A percentile compares a stretch with the other conserved stretches of the same genome.
Conservation (phyloP, 2,797 vertebrate genomes). For the Siniperca obscura region DNA sequence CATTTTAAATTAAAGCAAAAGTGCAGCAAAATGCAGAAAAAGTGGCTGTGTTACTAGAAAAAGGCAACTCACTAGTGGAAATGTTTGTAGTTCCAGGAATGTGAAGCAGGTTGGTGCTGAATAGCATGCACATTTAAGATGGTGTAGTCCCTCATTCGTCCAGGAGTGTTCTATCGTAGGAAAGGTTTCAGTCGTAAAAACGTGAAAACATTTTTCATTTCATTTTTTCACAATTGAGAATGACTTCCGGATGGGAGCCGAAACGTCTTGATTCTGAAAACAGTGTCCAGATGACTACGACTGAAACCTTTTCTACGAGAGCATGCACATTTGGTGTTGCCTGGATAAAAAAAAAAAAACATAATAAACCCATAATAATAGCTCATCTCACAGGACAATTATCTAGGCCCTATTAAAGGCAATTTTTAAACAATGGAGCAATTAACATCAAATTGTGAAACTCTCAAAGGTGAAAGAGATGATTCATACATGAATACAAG, state of each 20-base stretch:
- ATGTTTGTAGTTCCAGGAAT: not conserved
- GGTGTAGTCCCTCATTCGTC: no score
- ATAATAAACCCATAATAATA: slow-evolving; percentile 8
- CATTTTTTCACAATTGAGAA: no score
- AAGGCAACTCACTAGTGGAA: not conserved
- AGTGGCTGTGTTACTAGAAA: not conserved
- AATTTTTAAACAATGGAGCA: slow-evolving; percentile 14
- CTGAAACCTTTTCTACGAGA: no score
- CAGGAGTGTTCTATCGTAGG: no score
- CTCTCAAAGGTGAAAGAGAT: slow-evolving; percentile 1
- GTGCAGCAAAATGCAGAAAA: not conserved
- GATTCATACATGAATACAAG: not conserved
- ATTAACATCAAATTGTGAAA: slow-evolving; percentile 8
- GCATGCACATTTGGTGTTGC: not conserved
- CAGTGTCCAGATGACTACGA: no score
- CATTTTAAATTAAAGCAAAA: not conserved
- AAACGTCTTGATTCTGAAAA: no score
- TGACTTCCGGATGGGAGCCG: no score
- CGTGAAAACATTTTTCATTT: no score
- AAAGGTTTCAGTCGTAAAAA: no score
- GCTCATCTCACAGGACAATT: slow-evolving; percentile 14
- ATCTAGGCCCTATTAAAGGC: not conserved
- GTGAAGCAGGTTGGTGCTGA: not conserved
- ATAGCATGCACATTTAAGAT: not conserved
- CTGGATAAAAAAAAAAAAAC: not conserved